These are phyloP conservation scores for Alviniconcha strummeri DNA, from an alignment of 2,888 invertebrate species.

Conservation along the genomic window DNA sequence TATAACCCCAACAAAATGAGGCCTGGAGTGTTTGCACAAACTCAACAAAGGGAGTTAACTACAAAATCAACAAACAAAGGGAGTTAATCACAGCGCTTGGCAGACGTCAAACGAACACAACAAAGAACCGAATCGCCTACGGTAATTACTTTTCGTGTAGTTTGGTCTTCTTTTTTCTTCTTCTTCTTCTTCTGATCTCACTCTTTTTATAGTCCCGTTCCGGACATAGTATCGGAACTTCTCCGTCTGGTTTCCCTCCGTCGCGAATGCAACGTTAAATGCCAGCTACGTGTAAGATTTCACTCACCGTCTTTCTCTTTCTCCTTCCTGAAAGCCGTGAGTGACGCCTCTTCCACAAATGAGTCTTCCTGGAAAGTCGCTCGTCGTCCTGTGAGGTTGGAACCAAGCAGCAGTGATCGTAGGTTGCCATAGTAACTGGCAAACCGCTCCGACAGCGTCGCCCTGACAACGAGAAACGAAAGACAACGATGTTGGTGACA, in stretches of 20 bases:
- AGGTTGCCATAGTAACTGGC: conserved; percentile 65
- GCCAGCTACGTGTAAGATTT: not conserved
- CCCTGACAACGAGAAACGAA: conserved; percentile 45
- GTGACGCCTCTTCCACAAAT: conserved; percentile 57
- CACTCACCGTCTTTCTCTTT: conserved; percentile 47
- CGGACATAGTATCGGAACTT: too few species aligned
- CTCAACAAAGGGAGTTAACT: not conserved
- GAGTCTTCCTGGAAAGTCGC: conserved; percentile 54
- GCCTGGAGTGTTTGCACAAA: not conserved
- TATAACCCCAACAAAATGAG: not conserved
- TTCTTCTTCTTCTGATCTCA: too few species aligned
- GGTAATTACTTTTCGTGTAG: too few species aligned
- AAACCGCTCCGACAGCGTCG: conserved; percentile 61
- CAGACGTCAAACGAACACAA: not conserved
- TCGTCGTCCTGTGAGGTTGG: conserved; percentile 59
- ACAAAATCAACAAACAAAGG: not conserved
- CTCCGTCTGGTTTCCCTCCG: too few species aligned
- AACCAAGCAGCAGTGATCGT: conserved; percentile 58
- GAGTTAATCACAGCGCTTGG: not conserved
- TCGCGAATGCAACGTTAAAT: too few species aligned
- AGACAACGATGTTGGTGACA: too few species aligned
- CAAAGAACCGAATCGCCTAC: not conserved
- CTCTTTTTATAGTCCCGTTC: too few species aligned
- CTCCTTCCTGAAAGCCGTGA: conserved; percentile 57
- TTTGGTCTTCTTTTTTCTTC: too few species aligned